Conservation (phyloP, 2,113 vertebrate genomes). For the Tetrao urogallus region DNA sequence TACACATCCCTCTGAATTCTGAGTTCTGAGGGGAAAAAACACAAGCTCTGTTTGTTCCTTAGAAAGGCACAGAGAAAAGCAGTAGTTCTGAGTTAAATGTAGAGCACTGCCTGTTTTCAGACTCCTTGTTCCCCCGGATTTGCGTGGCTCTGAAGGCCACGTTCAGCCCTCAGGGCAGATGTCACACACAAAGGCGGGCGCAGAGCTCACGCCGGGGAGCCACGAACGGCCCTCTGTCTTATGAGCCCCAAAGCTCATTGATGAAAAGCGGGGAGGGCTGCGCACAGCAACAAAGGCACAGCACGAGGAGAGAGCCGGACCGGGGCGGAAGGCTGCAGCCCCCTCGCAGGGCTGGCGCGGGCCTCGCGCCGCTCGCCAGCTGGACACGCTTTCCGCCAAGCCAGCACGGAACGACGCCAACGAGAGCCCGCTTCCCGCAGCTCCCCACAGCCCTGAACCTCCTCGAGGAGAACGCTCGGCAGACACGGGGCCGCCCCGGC, state of each 20-base stretch:
- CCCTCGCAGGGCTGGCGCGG: too few species aligned
- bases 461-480: too few species aligned
- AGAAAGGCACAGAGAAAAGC: not conserved
- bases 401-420: not conserved
- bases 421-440: not conserved
- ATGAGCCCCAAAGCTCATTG: not conserved
- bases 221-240: not conserved
- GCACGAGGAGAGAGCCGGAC: fast-evolving
- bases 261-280: not conserved
- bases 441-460: not conserved
- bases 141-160: not conserved
- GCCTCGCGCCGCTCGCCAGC: fast-evolving
- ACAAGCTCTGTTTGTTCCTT: too few species aligned
- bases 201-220: not conserved
- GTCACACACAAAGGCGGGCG: too few species aligned
- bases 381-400: not conserved
- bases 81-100: not conserved
- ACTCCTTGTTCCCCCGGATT: not conserved
- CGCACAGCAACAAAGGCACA: fast-evolving
- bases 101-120: not conserved
- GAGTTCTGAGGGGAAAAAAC: not conserved
- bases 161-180: not conserved
- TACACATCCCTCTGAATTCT: not conserved
- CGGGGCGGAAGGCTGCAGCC: not conserved
- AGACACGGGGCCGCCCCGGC: too few species aligned